Base-by-base conservation (phyloP, 2,113 vertebrate genomes). In the Podilymbus podiceps region DNA sequence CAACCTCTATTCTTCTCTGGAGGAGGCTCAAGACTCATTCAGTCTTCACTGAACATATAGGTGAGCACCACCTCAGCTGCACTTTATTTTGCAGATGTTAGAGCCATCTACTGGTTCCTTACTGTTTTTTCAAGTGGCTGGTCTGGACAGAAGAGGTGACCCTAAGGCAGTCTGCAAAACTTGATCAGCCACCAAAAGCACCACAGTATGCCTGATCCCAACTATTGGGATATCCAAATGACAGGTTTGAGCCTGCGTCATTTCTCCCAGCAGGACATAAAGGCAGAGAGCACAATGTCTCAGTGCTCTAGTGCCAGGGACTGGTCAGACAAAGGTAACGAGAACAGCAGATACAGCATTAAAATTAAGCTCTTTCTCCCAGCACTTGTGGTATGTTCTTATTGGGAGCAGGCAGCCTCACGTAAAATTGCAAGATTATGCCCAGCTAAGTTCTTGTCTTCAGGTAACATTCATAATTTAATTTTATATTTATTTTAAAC, bases 51-150 rank as follows among this genome's bases (percentile, higher is more conserved):
- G 38, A 81, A n/a, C 31, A 38, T 0, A 21, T 40, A 72, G 49
- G 19, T 44, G 8, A 71, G 28, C 22, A 42, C 21, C 17, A 55
- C 8, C 47, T n/a, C 46, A 60, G 11, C 60, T 24, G 12, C n/a
- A 62, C 55, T 31, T 35, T 56, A 78, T 95, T 84, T 24, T 19
- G 3, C 59, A 88, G 92, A 40, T 89, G 59, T 90, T 78, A 42
- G 93, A 95, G 96, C 92, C 96, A 83, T 46, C 95, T 95, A 86
- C 91, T 85, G 93, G 93, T 50, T 58, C 47, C 42, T 72, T 62
- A 17, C 11, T 47, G 59, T 8, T 83, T 66, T 71, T n/a, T 71
- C 72, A 59, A 12, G 35, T 5, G 47, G 22, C 52, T 76, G 60
- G 35, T 30, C n/a, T 33, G 72, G 19, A 59, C 33, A 40, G 30